Evolutionary conservation across 2,888 invertebrate species (phyloP).

Genomic region (Yponomeuta evonymella): DNA sequence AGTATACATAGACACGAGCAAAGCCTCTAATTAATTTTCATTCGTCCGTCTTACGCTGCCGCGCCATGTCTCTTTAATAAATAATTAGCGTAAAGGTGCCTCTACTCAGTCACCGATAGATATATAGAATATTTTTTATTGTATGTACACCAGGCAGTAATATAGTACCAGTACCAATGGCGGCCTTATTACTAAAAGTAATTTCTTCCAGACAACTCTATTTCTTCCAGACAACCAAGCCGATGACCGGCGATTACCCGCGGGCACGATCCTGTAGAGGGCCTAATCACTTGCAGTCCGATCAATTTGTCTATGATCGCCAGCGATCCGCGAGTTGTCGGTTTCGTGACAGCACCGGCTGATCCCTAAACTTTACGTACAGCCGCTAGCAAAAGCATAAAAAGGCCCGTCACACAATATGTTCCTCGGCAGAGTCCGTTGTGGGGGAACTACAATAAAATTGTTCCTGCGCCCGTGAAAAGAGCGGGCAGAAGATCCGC

Average conservation of each 20-base stretch:
- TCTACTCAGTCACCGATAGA: neutral
- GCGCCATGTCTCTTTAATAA: neutral
- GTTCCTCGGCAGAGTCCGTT: neutral
- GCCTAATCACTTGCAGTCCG: neutral
- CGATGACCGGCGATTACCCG: neutral
- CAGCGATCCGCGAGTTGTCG: neutral
- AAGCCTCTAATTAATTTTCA: too few species aligned
- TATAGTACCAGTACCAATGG: too few species aligned
- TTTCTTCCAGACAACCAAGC: too few species aligned
- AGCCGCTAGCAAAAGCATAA: neutral
- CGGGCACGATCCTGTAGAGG: neutral
- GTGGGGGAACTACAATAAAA: slow-evolving; percentile 1
- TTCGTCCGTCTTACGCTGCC: too few species aligned
- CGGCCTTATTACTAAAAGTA: neutral
- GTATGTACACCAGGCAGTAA: too few species aligned
- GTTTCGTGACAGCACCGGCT: neutral
- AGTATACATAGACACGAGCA: too few species aligned
- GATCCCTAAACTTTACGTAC: neutral
- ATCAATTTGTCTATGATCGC: too few species aligned
- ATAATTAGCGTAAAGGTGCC: neutral
- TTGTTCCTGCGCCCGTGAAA: neutral
- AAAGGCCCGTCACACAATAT: neutral
- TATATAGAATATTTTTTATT: too few species aligned
- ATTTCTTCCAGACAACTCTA: neutral
- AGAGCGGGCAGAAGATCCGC: neutral